Conservation (phyloP, 1,140 invertebrate species). For the Polypedilum vanderplanki region DNA sequence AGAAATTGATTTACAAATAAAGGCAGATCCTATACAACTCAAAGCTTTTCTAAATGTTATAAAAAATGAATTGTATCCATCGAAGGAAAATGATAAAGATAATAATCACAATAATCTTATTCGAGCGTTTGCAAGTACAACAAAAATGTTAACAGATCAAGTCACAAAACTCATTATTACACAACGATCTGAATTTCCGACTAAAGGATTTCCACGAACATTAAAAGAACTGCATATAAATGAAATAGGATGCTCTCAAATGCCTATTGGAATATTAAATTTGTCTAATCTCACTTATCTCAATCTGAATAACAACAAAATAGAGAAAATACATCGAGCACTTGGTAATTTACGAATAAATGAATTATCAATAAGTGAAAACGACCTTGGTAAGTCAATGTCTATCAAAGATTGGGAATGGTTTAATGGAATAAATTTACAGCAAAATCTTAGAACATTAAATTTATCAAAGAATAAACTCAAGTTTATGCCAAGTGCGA, state of each 20-base stretch:
- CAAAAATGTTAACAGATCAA: constrained; percentile 46
- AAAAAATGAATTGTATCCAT: constrained; percentile 45
- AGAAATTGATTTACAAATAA: constrained; percentile 60
- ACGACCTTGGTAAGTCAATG: constrained; percentile 53
- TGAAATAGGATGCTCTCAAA: constrained; percentile 34
- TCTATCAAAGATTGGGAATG: constrained; percentile 53
- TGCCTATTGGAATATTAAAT: constrained; percentile 61
- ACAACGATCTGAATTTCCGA: constrained; percentile 57
- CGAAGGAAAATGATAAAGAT: constrained; percentile 33
- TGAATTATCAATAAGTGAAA: constrained; percentile 63
- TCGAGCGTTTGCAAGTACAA: constrained; percentile 42
- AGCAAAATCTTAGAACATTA: constrained; percentile 35
- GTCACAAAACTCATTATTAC: constrained; percentile 54
- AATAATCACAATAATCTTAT: constrained; percentile 43
- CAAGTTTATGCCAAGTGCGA: constrained; percentile 33
- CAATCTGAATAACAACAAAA: constrained; percentile 69
- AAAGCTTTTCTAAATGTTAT: constrained; percentile 61
- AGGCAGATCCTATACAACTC: constrained; percentile 56
- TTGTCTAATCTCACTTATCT: constrained; percentile 58
- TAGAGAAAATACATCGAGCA: constrained; percentile 64
- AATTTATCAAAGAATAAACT: constrained; percentile 40
- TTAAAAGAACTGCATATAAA: constrained; percentile 46
- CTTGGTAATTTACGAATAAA: constrained; percentile 58
- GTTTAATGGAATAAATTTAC: constrained; percentile 49
- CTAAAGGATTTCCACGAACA: constrained; percentile 59